A percentile compares a stretch with the other conserved stretches of the same genome.
Conservation (phyloP, 2,888 invertebrate species). For the Stenodera caucasica region DNA sequence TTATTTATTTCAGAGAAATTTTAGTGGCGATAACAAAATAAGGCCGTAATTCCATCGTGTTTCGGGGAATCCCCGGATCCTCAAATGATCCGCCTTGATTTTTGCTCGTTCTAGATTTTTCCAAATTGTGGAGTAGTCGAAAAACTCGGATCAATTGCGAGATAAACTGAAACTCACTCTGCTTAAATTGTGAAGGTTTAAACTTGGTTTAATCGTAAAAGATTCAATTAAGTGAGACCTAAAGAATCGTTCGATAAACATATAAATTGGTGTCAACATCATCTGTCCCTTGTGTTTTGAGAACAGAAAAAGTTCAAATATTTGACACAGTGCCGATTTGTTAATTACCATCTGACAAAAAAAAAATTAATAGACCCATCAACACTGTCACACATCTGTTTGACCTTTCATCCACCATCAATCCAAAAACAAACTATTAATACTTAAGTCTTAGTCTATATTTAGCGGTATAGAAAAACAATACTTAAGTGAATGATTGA, state of each 20-base stretch:
- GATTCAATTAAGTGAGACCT: no score
- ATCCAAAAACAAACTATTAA: not conserved
- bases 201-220: no score
- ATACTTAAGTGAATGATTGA: not conserved
- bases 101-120: no score
- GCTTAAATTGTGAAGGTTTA: no score
- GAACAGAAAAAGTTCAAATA: constrained; percentile 32
- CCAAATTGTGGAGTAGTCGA: no score
- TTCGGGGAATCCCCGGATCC: no score
- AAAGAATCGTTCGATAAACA: not conserved
- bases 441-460: not conserved
- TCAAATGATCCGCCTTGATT: no score
- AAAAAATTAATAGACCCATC: constrained; percentile 41
- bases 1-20: no score
- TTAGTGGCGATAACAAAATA: no score
- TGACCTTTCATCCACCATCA: constrained; percentile 8
- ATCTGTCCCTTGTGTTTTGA: not conserved
- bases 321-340: constrained; percentile 43
- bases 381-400: constrained; percentile 23
- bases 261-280: constrained; percentile 2
- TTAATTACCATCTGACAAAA: constrained; percentile 41
- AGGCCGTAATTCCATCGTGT: no score
- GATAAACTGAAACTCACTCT: no score
- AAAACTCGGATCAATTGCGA: no score
- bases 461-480: not conserved